Percentiles rank a stretch among this genome's conserved stretches.
phyloP scores from a whole-genome alignment of 2,888 invertebrate species.

The Ctenicera cuprea region DNA sequence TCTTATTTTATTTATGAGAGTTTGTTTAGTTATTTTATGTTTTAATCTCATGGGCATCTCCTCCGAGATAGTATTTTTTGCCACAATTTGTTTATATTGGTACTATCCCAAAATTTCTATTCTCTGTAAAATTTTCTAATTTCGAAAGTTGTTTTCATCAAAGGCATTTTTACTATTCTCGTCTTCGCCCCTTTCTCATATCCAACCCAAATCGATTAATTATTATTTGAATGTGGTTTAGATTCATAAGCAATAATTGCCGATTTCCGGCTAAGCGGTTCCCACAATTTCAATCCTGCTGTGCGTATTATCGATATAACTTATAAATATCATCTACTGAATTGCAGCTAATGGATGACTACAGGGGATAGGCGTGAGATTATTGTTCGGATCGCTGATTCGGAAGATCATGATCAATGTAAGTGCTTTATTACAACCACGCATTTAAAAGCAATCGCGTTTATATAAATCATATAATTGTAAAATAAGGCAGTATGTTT shows the following conservation, averaged over 20 bases:
- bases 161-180: no score
- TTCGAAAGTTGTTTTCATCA: no score
- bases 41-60: no score
- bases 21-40: no score
- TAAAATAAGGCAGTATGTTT: background rate
- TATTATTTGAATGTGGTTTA: constrained; percentile 6
- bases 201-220: background rate
- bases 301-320: constrained; percentile 15
- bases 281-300: constrained; percentile 23
- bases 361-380: constrained; percentile 24
- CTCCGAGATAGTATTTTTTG: no score
- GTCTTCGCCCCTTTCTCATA: background rate
- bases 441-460: background rate
- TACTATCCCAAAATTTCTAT: no score
- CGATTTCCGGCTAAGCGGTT: constrained; percentile 6
- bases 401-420: constrained; percentile 4
- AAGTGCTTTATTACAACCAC: constrained; percentile 1
- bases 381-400: constrained; percentile 24
- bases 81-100: no score
- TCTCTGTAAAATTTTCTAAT: no score
- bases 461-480: background rate
- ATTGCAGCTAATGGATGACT: constrained; percentile 28
- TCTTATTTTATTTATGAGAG: no score
- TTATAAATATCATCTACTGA: constrained; percentile 27
- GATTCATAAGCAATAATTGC: constrained; percentile 13